phyloP scores from a whole-genome alignment of 1,140 invertebrate species.

The Lepidurus couesii region DNA sequence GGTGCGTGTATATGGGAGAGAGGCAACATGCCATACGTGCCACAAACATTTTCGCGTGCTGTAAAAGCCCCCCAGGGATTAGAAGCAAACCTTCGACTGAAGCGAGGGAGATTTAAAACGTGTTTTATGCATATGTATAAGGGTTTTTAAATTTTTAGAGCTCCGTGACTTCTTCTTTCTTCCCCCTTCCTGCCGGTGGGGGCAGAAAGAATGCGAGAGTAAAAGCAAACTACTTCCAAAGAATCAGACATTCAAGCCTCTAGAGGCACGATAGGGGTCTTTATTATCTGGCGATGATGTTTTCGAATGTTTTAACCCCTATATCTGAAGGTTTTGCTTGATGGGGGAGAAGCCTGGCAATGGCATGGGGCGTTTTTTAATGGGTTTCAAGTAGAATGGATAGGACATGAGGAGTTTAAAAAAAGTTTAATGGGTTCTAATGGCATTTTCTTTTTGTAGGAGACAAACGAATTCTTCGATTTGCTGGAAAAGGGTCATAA shows the following conservation, averaged over 20 bases:
- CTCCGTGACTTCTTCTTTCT: neutral
- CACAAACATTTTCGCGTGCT: conserved; percentile 11
- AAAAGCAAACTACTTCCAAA: too few species aligned
- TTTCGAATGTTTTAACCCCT: too few species aligned
- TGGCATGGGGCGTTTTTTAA: neutral
- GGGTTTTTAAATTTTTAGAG: neutral
- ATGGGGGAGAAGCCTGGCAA: neutral
- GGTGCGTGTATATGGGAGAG: neutral
- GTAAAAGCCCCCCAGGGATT: neutral
- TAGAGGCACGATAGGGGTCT: too few species aligned
- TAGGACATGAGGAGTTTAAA: neutral
- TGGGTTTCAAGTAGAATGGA: neutral
- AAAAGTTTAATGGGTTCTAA: neutral
- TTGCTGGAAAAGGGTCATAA: conserved; percentile 10
- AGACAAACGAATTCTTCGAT: neutral
- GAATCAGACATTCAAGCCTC: too few species aligned
- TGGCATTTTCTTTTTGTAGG: neutral
- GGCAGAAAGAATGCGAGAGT: neutral
- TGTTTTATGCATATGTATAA: neutral
- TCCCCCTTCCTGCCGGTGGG: neutral
- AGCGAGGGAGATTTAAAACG: neutral
- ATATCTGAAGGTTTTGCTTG: too few species aligned
- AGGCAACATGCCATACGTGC: neutral
- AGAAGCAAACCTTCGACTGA: neutral
- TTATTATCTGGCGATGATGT: too few species aligned